Percentiles rank a stretch among this genome's conserved stretches.
Evolutionary conservation across 2,113 vertebrate genomes (phyloP).

Genomic region (Geococcyx californianus): DNA sequence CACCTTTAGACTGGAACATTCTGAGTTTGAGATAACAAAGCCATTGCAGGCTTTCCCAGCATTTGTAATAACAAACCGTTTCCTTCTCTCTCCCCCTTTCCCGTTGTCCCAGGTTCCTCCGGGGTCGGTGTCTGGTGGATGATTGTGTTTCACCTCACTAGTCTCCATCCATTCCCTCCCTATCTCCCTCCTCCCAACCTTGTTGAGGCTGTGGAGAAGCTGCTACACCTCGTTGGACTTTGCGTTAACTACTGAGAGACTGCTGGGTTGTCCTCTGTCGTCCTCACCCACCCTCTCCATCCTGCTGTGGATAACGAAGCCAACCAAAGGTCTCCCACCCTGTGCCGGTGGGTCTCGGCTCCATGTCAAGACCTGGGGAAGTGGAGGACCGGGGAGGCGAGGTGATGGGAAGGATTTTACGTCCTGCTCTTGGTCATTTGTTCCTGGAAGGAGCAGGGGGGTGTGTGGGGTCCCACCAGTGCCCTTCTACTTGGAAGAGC

Average conservation of each 20-base stretch:
- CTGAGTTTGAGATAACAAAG: fast-evolving
- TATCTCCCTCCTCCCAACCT: neutral
- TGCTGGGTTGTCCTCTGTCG: neutral
- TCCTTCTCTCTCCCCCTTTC: neutral
- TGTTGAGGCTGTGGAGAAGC: constrained; percentile 25
- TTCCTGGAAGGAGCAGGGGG: neutral
- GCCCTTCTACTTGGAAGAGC: neutral
- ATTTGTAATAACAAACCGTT: neutral
- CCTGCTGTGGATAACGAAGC: neutral
- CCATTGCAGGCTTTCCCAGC: fast-evolving
- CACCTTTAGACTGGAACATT: fast-evolving
- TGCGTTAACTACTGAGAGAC: neutral
- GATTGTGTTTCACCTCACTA: constrained; percentile 22
- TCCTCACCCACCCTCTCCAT: neutral
- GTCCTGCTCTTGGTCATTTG: neutral
- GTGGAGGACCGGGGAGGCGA: neutral
- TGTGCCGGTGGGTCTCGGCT: neutral
- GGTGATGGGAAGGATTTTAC: neutral
- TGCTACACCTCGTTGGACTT: constrained; percentile 26
- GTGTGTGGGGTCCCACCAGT: neutral
- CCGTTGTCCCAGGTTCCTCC: neutral
- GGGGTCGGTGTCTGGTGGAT: neutral
- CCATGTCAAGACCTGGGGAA: neutral
- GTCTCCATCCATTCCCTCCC: constrained; percentile 25
- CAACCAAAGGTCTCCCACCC: constrained; percentile 23